phyloP scores from a whole-genome alignment of 2,797 vertebrate species.

The Melanotaenia nigrans region DNA sequence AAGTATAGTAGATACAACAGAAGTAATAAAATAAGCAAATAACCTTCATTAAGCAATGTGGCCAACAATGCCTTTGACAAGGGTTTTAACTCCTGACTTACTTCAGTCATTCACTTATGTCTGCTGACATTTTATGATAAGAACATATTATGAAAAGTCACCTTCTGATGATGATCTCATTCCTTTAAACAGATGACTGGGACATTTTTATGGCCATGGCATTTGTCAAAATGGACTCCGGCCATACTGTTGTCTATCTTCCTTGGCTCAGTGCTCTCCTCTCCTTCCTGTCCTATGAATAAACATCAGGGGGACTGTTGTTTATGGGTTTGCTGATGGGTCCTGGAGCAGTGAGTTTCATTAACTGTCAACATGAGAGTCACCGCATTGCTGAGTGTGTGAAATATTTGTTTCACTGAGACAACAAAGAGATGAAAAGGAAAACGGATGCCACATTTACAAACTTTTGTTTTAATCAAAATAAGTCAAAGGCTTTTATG shows the following conservation, averaged over 20 bases:
- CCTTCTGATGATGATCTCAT: conserved; percentile 49
- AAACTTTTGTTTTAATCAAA: conserved; percentile 21
- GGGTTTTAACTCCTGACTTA: not conserved
- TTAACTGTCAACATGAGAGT: conserved; percentile 40
- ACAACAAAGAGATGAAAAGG: conserved; percentile 12
- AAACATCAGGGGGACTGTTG: conserved; percentile 36
- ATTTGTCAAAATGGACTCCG: conserved; percentile 41
- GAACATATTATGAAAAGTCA: conserved; percentile 28
- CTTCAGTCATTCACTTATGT: not conserved
- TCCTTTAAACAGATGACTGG: conserved; percentile 22
- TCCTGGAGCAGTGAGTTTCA: conserved; percentile 37
- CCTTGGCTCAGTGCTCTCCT: conserved; percentile 14
- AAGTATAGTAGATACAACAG: not conserved
- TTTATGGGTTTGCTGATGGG: conserved; percentile 45
- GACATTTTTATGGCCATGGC: conserved; percentile 20
- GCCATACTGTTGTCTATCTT: conserved; percentile 20
- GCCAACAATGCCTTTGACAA: not conserved
- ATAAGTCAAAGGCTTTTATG: not conserved
- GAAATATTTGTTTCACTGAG: conserved; percentile 33
- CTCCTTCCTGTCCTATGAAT: conserved; percentile 40
- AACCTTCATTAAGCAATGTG: not conserved
- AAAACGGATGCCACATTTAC: conserved; percentile 23
- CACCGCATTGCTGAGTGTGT: conserved; percentile 13
- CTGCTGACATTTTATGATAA: not conserved
- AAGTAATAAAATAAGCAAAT: not conserved